Evolutionary conservation across 2,113 vertebrate species (phyloP).

Genomic region (Columbina picui): DNA sequence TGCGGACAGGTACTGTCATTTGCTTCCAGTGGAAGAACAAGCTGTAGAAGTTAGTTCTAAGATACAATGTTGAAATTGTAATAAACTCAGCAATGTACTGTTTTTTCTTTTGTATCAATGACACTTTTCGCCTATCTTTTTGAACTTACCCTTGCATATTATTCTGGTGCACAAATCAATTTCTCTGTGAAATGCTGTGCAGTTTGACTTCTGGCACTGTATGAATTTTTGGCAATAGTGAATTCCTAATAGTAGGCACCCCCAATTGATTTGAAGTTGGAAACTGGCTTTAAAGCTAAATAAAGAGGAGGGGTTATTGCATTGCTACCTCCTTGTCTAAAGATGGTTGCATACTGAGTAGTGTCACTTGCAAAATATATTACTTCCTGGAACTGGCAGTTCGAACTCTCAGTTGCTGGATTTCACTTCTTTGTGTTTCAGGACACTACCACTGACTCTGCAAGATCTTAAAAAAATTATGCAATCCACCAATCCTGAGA

Average conservation of each 20-base stretch:
- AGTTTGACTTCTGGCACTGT: not conserved
- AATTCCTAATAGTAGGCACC: not conserved
- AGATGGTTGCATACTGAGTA: not conserved
- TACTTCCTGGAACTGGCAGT: not conserved
- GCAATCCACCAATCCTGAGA: constrained; percentile 82
- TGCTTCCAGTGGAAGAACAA: not conserved
- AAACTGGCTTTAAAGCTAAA: not conserved
- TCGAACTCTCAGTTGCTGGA: not conserved
- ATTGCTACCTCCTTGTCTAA: not conserved
- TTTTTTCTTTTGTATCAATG: not conserved
- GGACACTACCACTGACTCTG: constrained; percentile 86
- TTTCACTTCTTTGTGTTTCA: constrained; percentile 55
- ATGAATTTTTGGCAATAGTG: not conserved
- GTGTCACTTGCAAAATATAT: not conserved
- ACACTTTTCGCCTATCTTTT: not conserved
- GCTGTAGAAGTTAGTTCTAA: not conserved
- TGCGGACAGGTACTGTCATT: not conserved
- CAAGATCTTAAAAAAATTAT: constrained; percentile 85
- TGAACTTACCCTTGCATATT: not conserved
- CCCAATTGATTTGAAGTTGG: not conserved
- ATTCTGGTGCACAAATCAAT: not conserved
- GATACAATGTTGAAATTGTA: not conserved
- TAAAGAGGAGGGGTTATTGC: not conserved
- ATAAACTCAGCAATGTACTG: not conserved
- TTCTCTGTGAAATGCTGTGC: not conserved